phyloP scores from a whole-genome alignment of 2,113 vertebrate genomes.

The Riparia riparia region DNA sequence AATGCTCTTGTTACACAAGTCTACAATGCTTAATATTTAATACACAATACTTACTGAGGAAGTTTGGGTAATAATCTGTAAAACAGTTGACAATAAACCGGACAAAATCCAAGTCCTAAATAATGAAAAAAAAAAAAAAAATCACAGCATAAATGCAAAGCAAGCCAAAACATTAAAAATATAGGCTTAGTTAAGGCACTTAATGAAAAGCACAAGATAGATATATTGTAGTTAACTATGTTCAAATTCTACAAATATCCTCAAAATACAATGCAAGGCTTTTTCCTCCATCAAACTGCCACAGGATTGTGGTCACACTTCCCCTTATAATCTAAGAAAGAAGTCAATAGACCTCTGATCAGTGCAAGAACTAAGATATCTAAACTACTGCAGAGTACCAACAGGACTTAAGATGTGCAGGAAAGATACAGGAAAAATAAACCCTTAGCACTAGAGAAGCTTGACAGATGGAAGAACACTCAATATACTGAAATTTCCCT shows the following conservation, averaged over 20 bases:
- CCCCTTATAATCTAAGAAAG: neutral
- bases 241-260: neutral
- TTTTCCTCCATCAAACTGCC: neutral
- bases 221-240: neutral
- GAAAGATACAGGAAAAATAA: neutral
- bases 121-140: constrained; percentile 77
- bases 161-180: neutral
- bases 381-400: neutral
- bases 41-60: constrained; percentile 89
- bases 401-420: neutral
- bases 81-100: constrained; percentile 95
- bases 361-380: neutral
- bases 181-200: neutral
- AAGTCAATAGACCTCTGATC: neutral
- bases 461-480: neutral
- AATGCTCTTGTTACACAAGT: neutral
- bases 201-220: neutral
- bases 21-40: neutral
- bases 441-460: neutral
- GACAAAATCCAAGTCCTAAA: constrained; percentile 98
- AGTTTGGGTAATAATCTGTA: constrained; percentile 97
- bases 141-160: neutral
- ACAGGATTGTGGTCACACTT: neutral
- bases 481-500: neutral
- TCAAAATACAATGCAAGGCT: neutral